These are phyloP conservation scores for Vanessa cardui DNA, from an alignment of 2,888 invertebrate species.

Conservation along the genomic window DNA sequence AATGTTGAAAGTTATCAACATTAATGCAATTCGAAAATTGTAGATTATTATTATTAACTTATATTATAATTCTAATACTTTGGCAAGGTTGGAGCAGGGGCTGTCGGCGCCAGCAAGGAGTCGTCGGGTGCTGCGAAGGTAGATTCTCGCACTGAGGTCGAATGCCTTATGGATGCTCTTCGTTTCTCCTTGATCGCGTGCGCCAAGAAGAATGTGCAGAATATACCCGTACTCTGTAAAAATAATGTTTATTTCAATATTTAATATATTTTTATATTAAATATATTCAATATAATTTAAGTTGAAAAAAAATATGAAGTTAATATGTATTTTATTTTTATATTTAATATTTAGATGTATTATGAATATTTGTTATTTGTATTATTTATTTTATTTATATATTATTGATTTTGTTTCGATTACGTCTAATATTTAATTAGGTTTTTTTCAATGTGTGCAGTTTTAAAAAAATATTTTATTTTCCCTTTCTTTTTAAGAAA, in stretches of 20 bases:
- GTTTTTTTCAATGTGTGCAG: not conserved
- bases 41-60: too few relatives aligned
- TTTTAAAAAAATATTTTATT: not conserved
- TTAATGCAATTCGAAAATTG: too few relatives aligned
- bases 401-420: too few relatives aligned
- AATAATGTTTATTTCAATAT: conserved; percentile 39
- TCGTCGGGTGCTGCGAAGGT: conserved; percentile 71
- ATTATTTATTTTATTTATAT: too few relatives aligned
- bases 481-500: too few relatives aligned
- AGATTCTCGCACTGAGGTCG: conserved; percentile 61
- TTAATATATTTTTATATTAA: not conserved
- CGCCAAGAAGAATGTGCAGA: conserved; percentile 80
- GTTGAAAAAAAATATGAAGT: too few relatives aligned
- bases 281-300: too few relatives aligned
- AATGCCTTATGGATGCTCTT: conserved; percentile 75
- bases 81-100: conserved; percentile 69
- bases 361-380: too few relatives aligned
- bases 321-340: too few relatives aligned
- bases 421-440: too few relatives aligned
- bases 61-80: conserved; percentile 60
- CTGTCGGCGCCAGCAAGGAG: conserved; percentile 66
- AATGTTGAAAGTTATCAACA: too few relatives aligned
- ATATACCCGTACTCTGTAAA: conserved; percentile 76
- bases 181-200: conserved; percentile 75
- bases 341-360: too few relatives aligned